A percentile compares a stretch with the other conserved stretches of the same genome.
phyloP scores from a whole-genome alignment of 35 echinoderm and acorn worm species.

The Ptychodera flava region DNA sequence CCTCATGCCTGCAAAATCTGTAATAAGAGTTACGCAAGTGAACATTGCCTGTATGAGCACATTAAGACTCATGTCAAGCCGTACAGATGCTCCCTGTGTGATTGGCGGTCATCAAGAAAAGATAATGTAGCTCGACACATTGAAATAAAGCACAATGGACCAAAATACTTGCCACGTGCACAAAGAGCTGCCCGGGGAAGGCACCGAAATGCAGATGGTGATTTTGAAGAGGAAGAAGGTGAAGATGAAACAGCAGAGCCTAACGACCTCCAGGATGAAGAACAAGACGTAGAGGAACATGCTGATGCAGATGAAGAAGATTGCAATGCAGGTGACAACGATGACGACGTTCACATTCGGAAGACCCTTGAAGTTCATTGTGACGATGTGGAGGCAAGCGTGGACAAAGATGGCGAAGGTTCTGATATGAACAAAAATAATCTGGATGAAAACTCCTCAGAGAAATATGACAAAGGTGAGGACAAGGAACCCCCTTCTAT shows the following conservation, averaged over 20 bases:
- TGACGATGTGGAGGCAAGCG: background rate
- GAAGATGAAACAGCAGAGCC: background rate
- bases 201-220: background rate
- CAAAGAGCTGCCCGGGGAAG: background rate
- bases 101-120: slow-evolving; percentile 11
- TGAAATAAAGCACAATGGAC: slow-evolving; percentile 7
- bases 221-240: background rate
- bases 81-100: slow-evolving; percentile 5
- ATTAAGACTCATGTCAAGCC: slow-evolving; percentile 26
- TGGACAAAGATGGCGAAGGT: background rate
- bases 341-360: background rate
- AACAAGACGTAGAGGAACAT: background rate
- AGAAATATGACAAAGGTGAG: background rate
- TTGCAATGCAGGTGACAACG: background rate
- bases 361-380: background rate
- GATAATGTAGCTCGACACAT: slow-evolving; percentile 14
- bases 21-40: background rate
- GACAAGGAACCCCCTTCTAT: background rate
- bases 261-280: background rate
- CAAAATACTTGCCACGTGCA: background rate
- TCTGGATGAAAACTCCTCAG: background rate
- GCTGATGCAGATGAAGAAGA: slow-evolving; percentile 15
- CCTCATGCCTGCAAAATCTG: slow-evolving; percentile 12
- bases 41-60: slow-evolving; percentile 18
- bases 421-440: background rate